These are phyloP conservation scores for Plagiodera versicolora DNA, from an alignment of 2,888 invertebrate species.

Conservation along the genomic window DNA sequence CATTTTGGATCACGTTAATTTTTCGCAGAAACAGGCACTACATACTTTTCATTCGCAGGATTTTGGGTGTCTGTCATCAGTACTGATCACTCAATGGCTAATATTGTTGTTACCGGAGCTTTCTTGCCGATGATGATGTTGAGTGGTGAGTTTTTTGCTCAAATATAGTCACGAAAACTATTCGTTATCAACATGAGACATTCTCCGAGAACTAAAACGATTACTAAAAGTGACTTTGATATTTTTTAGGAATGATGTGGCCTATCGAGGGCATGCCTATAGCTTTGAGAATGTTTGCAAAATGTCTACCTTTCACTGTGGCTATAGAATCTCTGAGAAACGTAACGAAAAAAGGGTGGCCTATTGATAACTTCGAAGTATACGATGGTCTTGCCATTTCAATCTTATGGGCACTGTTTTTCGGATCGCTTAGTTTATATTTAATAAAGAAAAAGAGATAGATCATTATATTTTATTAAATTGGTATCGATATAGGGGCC, in stretches of 20 bases:
- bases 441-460: slow-evolving; percentile 46
- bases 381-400: slow-evolving; percentile 73
- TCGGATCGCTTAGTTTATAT: slow-evolving; percentile 43
- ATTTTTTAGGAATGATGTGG: slow-evolving; percentile 65
- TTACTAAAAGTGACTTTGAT: no score
- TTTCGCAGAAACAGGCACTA: no score
- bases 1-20: background rate
- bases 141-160: slow-evolving; percentile 32
- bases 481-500: no score
- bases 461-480: background rate
- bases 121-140: slow-evolving; percentile 80
- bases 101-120: slow-evolving; percentile 83
- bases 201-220: no score
- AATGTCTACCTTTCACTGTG: slow-evolving; percentile 71
- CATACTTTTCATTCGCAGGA: slow-evolving; percentile 53
- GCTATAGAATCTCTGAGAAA: slow-evolving; percentile 76
- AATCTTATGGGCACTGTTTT: slow-evolving; percentile 59
- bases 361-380: slow-evolving; percentile 68
- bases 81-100: slow-evolving; percentile 76
- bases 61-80: slow-evolving; percentile 82
- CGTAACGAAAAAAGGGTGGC: slow-evolving; percentile 75
- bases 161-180: no score
- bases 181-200: no score
- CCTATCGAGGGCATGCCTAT: slow-evolving; percentile 69
- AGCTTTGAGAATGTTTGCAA: slow-evolving; percentile 44